Evolutionary conservation across 1,140 invertebrate genomes (phyloP).

Genomic region (Phenacoccus solenopsis): DNA sequence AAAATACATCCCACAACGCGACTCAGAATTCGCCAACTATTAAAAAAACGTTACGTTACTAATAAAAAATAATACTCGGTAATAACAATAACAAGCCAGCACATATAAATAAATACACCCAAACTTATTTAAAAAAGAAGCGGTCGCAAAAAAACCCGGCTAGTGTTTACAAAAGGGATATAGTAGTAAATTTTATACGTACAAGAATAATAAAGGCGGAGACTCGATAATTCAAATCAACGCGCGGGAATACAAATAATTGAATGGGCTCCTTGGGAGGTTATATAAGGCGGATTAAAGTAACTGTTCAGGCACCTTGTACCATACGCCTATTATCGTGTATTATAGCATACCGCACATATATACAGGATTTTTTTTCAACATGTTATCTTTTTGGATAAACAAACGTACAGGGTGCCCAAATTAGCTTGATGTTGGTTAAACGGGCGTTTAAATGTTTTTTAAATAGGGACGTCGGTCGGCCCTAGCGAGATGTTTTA

Average conservation of each 20-base stretch:
- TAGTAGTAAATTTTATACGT: not conserved
- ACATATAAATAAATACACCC: not conserved
- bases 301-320: not conserved
- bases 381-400: no score
- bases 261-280: not conserved
- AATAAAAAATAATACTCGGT: not conserved
- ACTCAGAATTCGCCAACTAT: not conserved
- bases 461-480: no score
- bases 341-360: not conserved
- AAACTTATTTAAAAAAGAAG: no score
- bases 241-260: not conserved
- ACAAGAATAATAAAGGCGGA: not conserved
- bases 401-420: no score
- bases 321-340: not conserved
- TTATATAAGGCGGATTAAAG: not conserved
- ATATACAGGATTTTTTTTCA: no score
- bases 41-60: not conserved
- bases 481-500: no score
- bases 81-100: not conserved
- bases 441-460: no score
- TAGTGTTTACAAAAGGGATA: not conserved
- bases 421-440: no score
- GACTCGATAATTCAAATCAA: not conserved
- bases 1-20: no score
- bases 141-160: not conserved